phyloP scores from a whole-genome alignment of 2,113 vertebrate genomes.

The Desmodus rotundus region DNA sequence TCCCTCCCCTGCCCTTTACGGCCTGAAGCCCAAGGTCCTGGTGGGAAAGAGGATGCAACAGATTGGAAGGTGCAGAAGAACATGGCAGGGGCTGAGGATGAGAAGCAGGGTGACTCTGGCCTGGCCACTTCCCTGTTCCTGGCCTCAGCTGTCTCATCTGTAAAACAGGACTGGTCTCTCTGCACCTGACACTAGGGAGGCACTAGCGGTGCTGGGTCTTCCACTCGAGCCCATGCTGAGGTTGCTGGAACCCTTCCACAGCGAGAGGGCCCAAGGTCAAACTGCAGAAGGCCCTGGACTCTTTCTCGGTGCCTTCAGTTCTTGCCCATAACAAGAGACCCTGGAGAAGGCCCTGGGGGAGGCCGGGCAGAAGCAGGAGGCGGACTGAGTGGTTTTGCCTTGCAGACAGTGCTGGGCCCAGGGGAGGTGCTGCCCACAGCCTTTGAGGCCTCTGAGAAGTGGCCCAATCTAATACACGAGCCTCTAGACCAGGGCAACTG shows the following conservation, averaged over 20 bases:
- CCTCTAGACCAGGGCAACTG: slow-evolving; percentile 97
- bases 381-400: background rate
- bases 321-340: too few relatives aligned
- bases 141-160: background rate
- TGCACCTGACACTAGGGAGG: background rate
- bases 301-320: too few relatives aligned
- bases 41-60: slow-evolving; percentile 40
- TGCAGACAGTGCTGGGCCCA: slow-evolving; percentile 89
- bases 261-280: background rate
- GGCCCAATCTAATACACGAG: slow-evolving; percentile 94
- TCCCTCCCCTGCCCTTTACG: slow-evolving; percentile 14
- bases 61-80: slow-evolving; percentile 12
- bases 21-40: slow-evolving; percentile 28
- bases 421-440: slow-evolving; percentile 83
- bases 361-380: background rate
- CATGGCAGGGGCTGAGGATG: background rate
- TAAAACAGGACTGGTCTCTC: background rate
- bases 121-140: background rate
- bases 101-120: background rate
- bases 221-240: background rate
- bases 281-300: background rate
- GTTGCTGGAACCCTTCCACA: background rate
- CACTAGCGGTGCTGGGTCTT: background rate
- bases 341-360: too few relatives aligned
- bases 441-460: slow-evolving; percentile 91